A percentile compares a stretch with the other conserved stretches of the same genome.
These are phyloP conservation scores for Molothrus aeneus DNA, from an alignment of 2,797 vertebrate genomes.

Conservation along the genomic window DNA sequence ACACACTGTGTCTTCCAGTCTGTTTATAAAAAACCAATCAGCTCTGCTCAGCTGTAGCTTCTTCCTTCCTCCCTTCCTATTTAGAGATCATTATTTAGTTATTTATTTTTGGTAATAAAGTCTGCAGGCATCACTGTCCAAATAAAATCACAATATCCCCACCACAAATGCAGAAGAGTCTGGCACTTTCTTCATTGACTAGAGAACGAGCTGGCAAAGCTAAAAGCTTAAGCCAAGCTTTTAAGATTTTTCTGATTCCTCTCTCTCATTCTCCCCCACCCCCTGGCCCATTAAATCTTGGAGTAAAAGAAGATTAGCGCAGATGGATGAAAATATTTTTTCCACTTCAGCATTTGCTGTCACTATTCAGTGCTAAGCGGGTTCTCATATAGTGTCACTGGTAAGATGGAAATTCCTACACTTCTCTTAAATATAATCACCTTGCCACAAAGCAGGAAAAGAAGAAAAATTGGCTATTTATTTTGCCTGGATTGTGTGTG, in stretches of 20 bases:
- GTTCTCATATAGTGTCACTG: conserved; percentile 45
- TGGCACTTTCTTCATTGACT: conserved; percentile 45
- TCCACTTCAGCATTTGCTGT: conserved; percentile 68
- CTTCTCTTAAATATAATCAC: conserved; percentile 48
- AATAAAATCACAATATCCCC: conserved; percentile 35
- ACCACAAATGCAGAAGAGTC: conserved; percentile 39
- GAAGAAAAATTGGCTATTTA: not conserved
- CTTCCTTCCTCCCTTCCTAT: not conserved
- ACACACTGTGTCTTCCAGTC: not conserved
- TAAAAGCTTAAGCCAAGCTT: conserved; percentile 58
- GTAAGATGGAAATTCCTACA: conserved; percentile 56
- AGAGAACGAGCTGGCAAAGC: conserved; percentile 56
- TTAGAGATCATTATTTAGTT: not conserved
- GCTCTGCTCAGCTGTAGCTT: not conserved
- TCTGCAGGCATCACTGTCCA: conserved; percentile 43
- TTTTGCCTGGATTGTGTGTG: not conserved
- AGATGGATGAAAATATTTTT: conserved; percentile 71
- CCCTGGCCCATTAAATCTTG: conserved; percentile 9
- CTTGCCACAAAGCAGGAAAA: conserved; percentile 11
- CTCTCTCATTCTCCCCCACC: conserved; percentile 3
- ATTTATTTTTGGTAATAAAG: conserved; percentile 46
- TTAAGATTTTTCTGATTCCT: conserved; percentile 48
- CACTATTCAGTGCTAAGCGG: conserved; percentile 40
- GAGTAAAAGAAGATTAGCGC: conserved; percentile 68
- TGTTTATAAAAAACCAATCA: not conserved